Evolutionary conservation across 92 coral and sea anemone genomes (phyloP).

Genomic region (Pocillopora meandrina): DNA sequence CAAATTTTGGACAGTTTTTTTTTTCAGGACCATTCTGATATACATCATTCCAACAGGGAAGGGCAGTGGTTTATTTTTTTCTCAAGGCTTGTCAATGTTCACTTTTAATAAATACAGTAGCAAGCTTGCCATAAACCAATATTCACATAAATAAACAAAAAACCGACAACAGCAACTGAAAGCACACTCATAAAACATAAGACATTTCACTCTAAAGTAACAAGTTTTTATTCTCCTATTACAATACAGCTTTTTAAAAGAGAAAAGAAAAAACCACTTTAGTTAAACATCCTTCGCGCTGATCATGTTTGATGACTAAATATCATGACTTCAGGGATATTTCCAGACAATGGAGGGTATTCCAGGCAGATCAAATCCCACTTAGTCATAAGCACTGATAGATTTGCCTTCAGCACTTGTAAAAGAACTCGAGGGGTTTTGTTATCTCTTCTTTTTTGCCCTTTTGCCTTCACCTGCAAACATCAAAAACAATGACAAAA

Average conservation of each 20-base stretch:
- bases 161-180: no score
- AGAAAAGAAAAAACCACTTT: neutral
- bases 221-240: neutral
- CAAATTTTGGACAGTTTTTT: no score
- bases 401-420: neutral
- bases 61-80: no score
- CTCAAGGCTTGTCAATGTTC: no score
- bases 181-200: no score
- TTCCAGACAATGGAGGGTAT: neutral
- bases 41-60: no score
- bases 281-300: neutral
- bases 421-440: neutral
- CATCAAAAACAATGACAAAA: no score
- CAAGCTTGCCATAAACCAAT: no score
- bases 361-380: neutral
- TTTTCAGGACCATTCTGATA: no score
- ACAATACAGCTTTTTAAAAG: neutral
- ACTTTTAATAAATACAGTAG: no score
- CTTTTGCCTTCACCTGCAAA: slow-evolving; percentile 94
- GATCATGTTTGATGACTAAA: neutral
- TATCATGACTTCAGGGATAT: neutral
- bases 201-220: neutral
- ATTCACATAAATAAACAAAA: no score
- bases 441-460: slow-evolving; percentile 87
- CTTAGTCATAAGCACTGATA: neutral